Conservation (phyloP, 2,113 vertebrate genomes). For the Azemiops feae region DNA sequence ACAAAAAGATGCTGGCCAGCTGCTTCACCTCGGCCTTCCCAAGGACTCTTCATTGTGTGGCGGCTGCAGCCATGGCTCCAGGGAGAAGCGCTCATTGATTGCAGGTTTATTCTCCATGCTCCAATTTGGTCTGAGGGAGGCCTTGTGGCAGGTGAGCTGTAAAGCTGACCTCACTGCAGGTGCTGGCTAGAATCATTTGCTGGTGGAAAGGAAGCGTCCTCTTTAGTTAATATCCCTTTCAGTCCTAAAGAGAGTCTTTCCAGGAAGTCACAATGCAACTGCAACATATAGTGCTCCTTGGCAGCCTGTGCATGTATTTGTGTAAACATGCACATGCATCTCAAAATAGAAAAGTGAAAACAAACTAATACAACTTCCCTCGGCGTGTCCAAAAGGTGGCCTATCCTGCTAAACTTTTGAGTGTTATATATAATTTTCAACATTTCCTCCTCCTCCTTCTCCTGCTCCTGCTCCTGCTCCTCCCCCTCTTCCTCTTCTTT, state of each 20-base stretch:
- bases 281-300: conserved; percentile 44
- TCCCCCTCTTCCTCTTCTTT: not conserved
- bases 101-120: conserved; percentile 63
- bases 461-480: not conserved
- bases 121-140: conserved; percentile 47
- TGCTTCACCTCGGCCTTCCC: conserved; percentile 70
- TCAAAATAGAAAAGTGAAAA: not conserved
- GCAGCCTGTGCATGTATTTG: conserved; percentile 35
- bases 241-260: conserved; percentile 43
- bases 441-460: not conserved
- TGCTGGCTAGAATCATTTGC: conserved; percentile 42
- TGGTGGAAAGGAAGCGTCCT: conserved; percentile 58
- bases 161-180: conserved; percentile 69
- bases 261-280: conserved; percentile 51
- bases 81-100: conserved; percentile 71
- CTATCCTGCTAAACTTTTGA: conserved; percentile 2
- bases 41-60: conserved; percentile 67
- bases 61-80: conserved; percentile 60
- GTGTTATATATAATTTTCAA: not conserved
- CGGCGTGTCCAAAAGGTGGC: rapidly evolving
- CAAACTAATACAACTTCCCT: not conserved
- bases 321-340: not conserved
- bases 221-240: conserved; percentile 42
- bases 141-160: conserved; percentile 72
- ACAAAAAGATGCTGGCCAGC: conserved; percentile 74